Conservation (phyloP, 2,888 invertebrate genomes). For the Neuroscelio doddi region DNA sequence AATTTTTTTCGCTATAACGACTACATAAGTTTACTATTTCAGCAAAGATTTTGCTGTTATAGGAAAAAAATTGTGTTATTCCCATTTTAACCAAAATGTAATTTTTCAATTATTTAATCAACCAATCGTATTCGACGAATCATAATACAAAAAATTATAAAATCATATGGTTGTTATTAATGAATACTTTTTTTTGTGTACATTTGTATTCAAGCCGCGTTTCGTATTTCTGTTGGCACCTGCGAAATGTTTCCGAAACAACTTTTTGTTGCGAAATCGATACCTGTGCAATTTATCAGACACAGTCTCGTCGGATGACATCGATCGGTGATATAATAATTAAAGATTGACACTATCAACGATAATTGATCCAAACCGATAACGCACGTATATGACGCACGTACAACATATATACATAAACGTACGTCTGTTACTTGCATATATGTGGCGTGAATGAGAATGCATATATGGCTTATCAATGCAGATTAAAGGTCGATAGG, state of each 20-base stretch:
- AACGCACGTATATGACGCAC: slow-evolving; percentile 15
- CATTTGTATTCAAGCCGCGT: background rate
- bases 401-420: background rate
- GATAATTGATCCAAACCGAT: slow-evolving; percentile 24
- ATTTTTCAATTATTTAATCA: too few species aligned
- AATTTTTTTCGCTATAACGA: too few species aligned
- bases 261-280: slow-evolving; percentile 6
- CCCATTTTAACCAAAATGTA: too few species aligned
- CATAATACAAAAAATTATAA: too few species aligned
- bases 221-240: background rate
- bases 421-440: slow-evolving; percentile 8
- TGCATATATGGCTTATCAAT: slow-evolving; percentile 10
- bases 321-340: slow-evolving; percentile 30
- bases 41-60: too few species aligned
- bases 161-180: too few species aligned
- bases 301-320: slow-evolving; percentile 8
- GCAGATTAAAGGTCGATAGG: slow-evolving; percentile 1
- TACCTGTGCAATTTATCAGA: slow-evolving; percentile 4
- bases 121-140: too few species aligned
- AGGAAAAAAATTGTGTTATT: too few species aligned
- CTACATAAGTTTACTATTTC: too few species aligned
- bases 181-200: background rate
- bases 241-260: slow-evolving; percentile 2
- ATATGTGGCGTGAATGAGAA: background rate
- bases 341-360: slow-evolving; percentile 9